phyloP scores from a whole-genome alignment of 2,888 invertebrate species.

The Cryptus viduatorius region DNA sequence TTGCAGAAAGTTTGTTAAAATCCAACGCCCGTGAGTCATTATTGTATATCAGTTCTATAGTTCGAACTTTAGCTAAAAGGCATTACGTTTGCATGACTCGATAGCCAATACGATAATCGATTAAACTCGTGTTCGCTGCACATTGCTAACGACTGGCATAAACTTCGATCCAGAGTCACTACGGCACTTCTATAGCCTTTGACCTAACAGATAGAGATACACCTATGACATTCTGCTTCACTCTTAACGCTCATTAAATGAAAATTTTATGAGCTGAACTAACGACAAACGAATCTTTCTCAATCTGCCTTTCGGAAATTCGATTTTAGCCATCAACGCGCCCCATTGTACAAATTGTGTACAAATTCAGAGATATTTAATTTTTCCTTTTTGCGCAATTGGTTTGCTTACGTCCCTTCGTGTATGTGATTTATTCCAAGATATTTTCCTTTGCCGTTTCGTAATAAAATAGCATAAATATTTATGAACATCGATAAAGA shows the following conservation, averaged over 20 bases:
- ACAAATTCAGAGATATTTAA: too few relatives aligned
- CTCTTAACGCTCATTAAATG: not conserved
- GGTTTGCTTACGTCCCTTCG: too few relatives aligned
- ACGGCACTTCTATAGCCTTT: not conserved
- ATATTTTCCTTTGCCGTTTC: too few relatives aligned
- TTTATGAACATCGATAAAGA: too few relatives aligned
- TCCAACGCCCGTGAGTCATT: slow-evolving; percentile 13
- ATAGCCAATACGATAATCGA: slow-evolving; percentile 33
- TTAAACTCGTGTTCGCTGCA: slow-evolving; percentile 32
- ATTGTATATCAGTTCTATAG: slow-evolving; percentile 27
- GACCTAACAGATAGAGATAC: slow-evolving; percentile 8
- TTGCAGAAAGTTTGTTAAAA: slow-evolving; percentile 3
- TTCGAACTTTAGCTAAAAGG: slow-evolving; percentile 13
- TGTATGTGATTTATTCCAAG: too few relatives aligned
- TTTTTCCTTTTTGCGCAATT: too few relatives aligned
- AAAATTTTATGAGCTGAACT: too few relatives aligned
- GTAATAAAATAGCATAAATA: too few relatives aligned
- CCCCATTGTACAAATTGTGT: too few relatives aligned
- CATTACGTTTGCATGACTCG: slow-evolving; percentile 18
- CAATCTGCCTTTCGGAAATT: too few relatives aligned
- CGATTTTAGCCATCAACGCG: too few relatives aligned
- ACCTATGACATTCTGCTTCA: not conserved
- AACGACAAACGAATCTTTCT: too few relatives aligned
- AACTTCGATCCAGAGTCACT: slow-evolving; percentile 26
- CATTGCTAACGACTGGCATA: slow-evolving; percentile 26